These are phyloP conservation scores for Aphrocallistes beatrix DNA, from an alignment of 37 sponge, comb jelly and placozoan species.

Conservation along the genomic window DNA sequence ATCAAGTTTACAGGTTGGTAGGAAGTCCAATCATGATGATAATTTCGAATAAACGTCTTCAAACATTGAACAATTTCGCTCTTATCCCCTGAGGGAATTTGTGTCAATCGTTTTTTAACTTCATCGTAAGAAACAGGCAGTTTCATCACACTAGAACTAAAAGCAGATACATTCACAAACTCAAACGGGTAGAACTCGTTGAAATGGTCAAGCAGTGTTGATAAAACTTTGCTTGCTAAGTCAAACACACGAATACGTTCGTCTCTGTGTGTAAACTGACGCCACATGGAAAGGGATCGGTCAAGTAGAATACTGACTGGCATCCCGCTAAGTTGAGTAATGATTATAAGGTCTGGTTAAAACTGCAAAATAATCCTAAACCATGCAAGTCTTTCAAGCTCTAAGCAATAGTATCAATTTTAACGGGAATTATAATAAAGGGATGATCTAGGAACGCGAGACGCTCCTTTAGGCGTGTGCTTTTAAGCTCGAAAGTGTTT, in stretches of 20 bases:
- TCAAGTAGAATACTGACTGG: neutral
- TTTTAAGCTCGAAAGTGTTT: too few relatives aligned
- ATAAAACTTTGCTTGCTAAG: neutral
- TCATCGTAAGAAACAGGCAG: neutral
- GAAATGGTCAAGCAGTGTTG: neutral
- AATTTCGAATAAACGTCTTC: neutral
- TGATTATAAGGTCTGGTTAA: too few relatives aligned
- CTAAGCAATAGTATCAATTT: too few relatives aligned
- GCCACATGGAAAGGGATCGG: conserved; percentile 3
- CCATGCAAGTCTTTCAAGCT: too few relatives aligned
- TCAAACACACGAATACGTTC: conserved; percentile 1
- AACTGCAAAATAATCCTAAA: too few relatives aligned
- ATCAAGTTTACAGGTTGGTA: neutral
- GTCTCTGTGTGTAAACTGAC: neutral
- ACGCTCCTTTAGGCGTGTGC: too few relatives aligned
- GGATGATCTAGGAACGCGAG: too few relatives aligned
- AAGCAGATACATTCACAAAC: neutral
- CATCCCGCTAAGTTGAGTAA: neutral
- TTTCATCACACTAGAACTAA: neutral
- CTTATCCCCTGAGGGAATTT: neutral
- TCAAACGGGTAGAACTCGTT: neutral
- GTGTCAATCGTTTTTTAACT: neutral
- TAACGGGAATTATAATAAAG: too few relatives aligned
- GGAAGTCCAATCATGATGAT: neutral
- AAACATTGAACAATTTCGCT: neutral